Evolutionary conservation across 2,888 invertebrate genomes (phyloP).

Genomic region (Amblyteles armatorius): DNA sequence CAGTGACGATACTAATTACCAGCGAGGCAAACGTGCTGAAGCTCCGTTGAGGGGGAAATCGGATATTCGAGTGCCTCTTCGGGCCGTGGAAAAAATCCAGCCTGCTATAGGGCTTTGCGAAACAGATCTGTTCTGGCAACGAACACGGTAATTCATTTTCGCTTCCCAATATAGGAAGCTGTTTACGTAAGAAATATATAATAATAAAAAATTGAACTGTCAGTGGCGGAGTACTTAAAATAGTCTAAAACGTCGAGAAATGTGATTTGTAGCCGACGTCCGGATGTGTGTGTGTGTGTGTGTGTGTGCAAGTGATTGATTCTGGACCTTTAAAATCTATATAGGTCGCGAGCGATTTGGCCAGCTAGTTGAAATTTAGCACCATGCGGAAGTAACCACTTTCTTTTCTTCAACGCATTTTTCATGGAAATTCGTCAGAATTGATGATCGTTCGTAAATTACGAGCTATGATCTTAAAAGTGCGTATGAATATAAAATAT

Average conservation of each 20-base stretch:
- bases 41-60: not conserved
- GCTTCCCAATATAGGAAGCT: too few species aligned
- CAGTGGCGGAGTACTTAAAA: not conserved
- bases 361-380: too few species aligned
- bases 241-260: not conserved
- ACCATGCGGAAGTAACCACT: not conserved
- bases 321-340: not conserved
- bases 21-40: not conserved
- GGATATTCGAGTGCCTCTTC: not conserved
- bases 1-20: slow-evolving; percentile 19
- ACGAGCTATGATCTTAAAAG: too few species aligned
- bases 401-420: not conserved
- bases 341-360: too few species aligned
- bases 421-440: not conserved
- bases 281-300: too few species aligned
- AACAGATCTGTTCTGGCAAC: too few species aligned
- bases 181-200: too few species aligned
- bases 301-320: not conserved
- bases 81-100: too few species aligned
- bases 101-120: too few species aligned
- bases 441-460: too few species aligned
- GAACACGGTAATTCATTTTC: too few species aligned
- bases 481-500: too few species aligned
- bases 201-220: not conserved
- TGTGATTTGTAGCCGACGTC: not conserved